Conservation (phyloP, 1,140 invertebrate species). For the Scaptomyza montana region DNA sequence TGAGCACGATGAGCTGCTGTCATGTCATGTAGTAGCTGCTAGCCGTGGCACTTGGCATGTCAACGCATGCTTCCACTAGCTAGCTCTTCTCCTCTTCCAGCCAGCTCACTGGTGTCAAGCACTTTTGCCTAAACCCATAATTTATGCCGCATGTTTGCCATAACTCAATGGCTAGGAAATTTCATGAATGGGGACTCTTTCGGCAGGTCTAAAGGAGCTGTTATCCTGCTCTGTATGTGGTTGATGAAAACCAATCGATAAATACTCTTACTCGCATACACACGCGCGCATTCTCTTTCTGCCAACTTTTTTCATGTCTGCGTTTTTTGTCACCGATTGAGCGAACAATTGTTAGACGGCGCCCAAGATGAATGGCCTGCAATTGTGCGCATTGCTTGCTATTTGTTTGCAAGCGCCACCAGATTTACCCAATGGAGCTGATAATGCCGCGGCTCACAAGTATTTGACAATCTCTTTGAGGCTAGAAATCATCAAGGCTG, state of each 20-base stretch:
- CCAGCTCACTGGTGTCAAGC: slow-evolving; percentile 27
- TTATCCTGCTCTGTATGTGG: not conserved
- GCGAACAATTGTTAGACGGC: slow-evolving; percentile 71
- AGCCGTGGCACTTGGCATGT: slow-evolving; percentile 66
- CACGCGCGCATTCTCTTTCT: slow-evolving; percentile 5
- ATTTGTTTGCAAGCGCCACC: slow-evolving; percentile 61
- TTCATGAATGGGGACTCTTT: slow-evolving; percentile 15
- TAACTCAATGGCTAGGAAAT: slow-evolving; percentile 72
- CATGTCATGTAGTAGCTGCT: slow-evolving; percentile 57
- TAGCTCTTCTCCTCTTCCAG: not conserved
- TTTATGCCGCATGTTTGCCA: slow-evolving; percentile 81
- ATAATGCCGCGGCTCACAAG: slow-evolving; percentile 18
- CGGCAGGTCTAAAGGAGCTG: not conserved
- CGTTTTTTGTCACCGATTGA: slow-evolving; percentile 75
- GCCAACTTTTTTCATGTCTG: slow-evolving; percentile 18
- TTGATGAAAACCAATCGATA: slow-evolving; percentile 74
- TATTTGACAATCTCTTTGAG: slow-evolving; percentile 41
- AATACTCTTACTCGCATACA: slow-evolving; percentile 35
- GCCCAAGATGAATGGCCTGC: slow-evolving; percentile 76
- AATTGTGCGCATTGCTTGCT: slow-evolving; percentile 73
- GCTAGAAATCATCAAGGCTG: no score
- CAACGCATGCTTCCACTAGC: slow-evolving; percentile 50
- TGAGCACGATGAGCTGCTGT: slow-evolving; percentile 61
- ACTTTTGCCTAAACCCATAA: slow-evolving; percentile 62
- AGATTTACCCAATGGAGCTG: slow-evolving; percentile 31